Evolutionary conservation across 2,797 vertebrate species (phyloP).

Genomic region (Eospalax fontanierii): DNA sequence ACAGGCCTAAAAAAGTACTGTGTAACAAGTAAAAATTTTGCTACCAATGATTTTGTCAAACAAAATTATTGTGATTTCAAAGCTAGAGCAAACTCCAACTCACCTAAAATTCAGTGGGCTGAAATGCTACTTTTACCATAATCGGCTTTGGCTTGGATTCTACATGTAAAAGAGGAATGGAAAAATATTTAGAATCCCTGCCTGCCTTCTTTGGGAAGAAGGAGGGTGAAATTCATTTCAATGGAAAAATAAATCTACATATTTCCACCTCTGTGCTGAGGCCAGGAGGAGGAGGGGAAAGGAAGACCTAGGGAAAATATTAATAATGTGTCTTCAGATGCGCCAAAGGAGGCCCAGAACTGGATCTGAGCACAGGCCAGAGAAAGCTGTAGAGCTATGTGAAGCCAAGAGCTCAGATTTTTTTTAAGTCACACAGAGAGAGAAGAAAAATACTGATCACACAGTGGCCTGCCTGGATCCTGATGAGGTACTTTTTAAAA

Average conservation of each 20-base stretch:
- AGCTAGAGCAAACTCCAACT: conserved; percentile 57
- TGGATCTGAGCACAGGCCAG: background rate
- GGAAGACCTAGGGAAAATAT: conserved; percentile 16
- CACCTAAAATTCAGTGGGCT: conserved; percentile 63
- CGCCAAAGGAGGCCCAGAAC: background rate
- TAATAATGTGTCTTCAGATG: background rate
- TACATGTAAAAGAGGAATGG: conserved; percentile 53
- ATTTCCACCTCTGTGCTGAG: background rate
- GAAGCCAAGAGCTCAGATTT: background rate
- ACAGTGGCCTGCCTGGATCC: background rate
- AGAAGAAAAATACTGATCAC: background rate
- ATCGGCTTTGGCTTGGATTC: conserved; percentile 69
- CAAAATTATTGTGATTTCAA: conserved; percentile 68
- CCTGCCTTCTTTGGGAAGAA: conserved; percentile 39
- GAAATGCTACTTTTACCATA: conserved; percentile 50
- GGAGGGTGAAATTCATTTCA: conserved; percentile 45
- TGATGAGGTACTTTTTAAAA: background rate
- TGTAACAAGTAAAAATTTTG: conserved; percentile 62
- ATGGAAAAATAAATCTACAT: conserved; percentile 53
- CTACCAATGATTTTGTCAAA: conserved; percentile 26
- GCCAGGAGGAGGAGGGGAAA: background rate
- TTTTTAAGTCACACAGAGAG: background rate
- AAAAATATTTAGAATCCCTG: conserved; percentile 71
- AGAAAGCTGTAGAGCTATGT: background rate
- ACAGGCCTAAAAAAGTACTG: conserved; percentile 69